Evolutionary conservation across 1,140 invertebrate genomes (phyloP).

Genomic region (Drosophila subobscura): DNA sequence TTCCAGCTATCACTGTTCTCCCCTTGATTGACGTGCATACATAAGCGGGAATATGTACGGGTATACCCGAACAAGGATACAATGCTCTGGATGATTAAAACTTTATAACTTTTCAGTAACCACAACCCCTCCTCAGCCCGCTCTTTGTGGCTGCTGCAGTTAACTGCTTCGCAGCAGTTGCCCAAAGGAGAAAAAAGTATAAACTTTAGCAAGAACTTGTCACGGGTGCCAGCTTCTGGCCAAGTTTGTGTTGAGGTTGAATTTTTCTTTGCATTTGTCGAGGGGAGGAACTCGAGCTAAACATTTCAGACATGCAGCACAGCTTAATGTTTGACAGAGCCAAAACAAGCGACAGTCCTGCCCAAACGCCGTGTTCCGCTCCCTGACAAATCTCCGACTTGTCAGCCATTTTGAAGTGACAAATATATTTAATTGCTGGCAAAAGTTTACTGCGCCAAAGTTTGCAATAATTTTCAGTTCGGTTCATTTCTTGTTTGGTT

Average conservation of each 20-base stretch:
- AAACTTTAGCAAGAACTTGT: slow-evolving; percentile 54
- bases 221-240: slow-evolving; percentile 53
- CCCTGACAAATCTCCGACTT: slow-evolving; percentile 60
- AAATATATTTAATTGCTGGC: slow-evolving; percentile 79
- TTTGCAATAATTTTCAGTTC: slow-evolving; percentile 47
- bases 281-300: slow-evolving; percentile 42
- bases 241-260: slow-evolving; percentile 55
- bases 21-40: slow-evolving; percentile 24
- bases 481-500: slow-evolving; percentile 19
- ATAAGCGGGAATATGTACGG: no score
- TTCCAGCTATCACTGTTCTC: no score
- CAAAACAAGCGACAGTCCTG: slow-evolving; percentile 41
- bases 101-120: slow-evolving; percentile 49
- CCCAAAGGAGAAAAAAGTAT: slow-evolving; percentile 7
- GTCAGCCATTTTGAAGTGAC: slow-evolving; percentile 74
- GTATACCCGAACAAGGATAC: background rate
- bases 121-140: background rate
- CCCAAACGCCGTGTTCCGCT: slow-evolving; percentile 30
- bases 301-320: slow-evolving; percentile 55
- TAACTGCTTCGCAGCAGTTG: slow-evolving; percentile 38
- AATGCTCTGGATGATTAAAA: slow-evolving; percentile 67
- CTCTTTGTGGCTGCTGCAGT: slow-evolving; percentile 33
- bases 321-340: slow-evolving; percentile 75
- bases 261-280: slow-evolving; percentile 64
- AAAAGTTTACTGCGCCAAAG: slow-evolving; percentile 65